Conservation (phyloP, 2,797 vertebrate genomes). For the Sebastes cheni region DNA sequence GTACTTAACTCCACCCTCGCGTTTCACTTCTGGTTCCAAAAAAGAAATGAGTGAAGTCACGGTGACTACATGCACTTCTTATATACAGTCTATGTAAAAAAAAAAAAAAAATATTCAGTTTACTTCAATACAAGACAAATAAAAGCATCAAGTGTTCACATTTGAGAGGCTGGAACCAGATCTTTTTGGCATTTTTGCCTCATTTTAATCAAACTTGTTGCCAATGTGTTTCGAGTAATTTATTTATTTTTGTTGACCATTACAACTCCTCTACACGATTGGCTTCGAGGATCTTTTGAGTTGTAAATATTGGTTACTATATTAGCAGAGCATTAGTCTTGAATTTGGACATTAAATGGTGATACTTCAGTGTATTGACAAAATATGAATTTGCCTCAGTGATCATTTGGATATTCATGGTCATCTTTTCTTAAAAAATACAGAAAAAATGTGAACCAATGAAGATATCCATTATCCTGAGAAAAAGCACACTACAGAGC, state of each 20-base stretch:
- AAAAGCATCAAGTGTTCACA: background rate
- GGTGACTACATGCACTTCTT: too few relatives aligned
- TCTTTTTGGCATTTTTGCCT: background rate
- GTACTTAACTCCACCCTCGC: too few relatives aligned
- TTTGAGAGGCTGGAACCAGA: background rate
- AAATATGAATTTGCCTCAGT: background rate
- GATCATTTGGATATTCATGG: background rate
- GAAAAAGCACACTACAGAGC: background rate
- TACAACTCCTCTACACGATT: background rate
- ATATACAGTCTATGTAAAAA: too few relatives aligned
- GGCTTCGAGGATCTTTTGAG: background rate
- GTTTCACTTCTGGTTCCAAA: too few relatives aligned
- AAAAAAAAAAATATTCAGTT: background rate
- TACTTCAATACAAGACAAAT: background rate
- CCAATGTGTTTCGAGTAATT: background rate
- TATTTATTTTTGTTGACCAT: background rate
- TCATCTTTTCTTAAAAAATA: background rate
- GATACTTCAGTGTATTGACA: background rate
- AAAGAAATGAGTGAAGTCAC: too few relatives aligned
- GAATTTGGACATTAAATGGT: background rate
- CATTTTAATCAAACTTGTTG: background rate
- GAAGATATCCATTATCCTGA: slow-evolving; percentile 9
- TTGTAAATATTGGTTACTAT: background rate
- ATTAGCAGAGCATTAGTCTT: background rate
- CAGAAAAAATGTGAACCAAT: background rate